Base-by-base conservation (phyloP, 2,888 invertebrate genomes). In the Amphipyra berbera region DNA sequence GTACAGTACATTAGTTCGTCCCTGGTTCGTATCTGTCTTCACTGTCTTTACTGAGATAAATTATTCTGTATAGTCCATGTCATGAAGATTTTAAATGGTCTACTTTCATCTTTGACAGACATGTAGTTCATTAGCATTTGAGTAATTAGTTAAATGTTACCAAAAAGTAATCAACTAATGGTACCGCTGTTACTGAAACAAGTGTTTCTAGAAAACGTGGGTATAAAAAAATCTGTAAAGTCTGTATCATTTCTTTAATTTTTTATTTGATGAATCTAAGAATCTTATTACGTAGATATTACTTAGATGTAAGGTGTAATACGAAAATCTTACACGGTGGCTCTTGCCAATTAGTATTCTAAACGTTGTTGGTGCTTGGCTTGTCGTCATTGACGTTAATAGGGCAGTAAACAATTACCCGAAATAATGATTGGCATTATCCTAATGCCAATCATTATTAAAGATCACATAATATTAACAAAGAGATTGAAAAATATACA, bases 101-200 rank as follows among this genome's bases (percentile, higher is more conserved):
- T 35, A 35, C 35, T 54, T 62, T 50, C 21, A 37, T 30, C 35
- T 13, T 7, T 12, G 38, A 46, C 54, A 21, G 47, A 46, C 44
- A 47, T 50, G 21, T 55, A 41, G 38, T 58, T 47, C 33, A 70
- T 66, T 56, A 63, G 44, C 48, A 53, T 61, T n/a, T 13, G 14
- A 35, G 52, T 60, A 57, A 62, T 75, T 61, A 62, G 68, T 59
- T 33, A 52, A 65, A 59, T 50, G 48, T 14, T 59, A 53, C 52
- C 12, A 54, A 66, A 75, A 52, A 46, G 45, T 65, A 72, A 75
- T 68, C 55, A 47, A 46, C 62, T 61, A 68, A 75, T 75, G 48
- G 59, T 12, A 13, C 6, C 9, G 33, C n/a, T 45, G 40, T 45
- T 45, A n/a, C 13, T 44, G 27, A 37, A 47, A 15, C 15, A 41